Percentiles rank a stretch among this genome's conserved stretches.
Conservation (phyloP, 2,113 vertebrate genomes). For the Hassar affinis region DNA sequence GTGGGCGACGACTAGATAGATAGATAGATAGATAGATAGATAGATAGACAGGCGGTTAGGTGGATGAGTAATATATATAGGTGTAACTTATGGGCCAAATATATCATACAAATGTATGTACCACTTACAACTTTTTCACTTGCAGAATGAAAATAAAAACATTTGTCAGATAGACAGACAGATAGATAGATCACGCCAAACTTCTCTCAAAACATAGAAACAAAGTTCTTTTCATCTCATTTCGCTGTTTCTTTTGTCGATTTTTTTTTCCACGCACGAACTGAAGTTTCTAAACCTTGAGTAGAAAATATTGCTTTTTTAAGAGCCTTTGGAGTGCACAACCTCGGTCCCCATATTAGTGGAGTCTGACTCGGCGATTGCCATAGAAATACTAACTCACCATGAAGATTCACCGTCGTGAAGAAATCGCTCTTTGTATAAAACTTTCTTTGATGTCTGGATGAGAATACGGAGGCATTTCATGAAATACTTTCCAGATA, state of each 20-base stretch:
- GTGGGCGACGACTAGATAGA: background rate
- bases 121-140: too few species aligned
- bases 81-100: too few species aligned
- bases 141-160: too few species aligned
- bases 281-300: conserved; percentile 66
- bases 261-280: too few species aligned
- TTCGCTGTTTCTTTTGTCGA: background rate
- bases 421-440: conserved; percentile 95
- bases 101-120: too few species aligned
- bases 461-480: conserved; percentile 86
- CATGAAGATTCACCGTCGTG: conserved; percentile 99
- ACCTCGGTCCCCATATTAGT: conserved; percentile 91
- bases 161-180: background rate
- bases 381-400: conserved; percentile 99
- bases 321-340: conserved; percentile 82
- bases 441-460: conserved; percentile 93
- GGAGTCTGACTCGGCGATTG: conserved; percentile 97
- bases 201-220: background rate
- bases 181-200: too few species aligned
- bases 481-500: conserved; percentile 85
- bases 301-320: conserved; percentile 96
- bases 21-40: too few species aligned
- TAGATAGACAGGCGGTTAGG: background rate
- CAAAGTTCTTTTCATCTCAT: background rate
- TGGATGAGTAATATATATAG: too few species aligned